Base-by-base conservation (phyloP, 23 tunicate species). In the Trididemnum clinides region DNA sequence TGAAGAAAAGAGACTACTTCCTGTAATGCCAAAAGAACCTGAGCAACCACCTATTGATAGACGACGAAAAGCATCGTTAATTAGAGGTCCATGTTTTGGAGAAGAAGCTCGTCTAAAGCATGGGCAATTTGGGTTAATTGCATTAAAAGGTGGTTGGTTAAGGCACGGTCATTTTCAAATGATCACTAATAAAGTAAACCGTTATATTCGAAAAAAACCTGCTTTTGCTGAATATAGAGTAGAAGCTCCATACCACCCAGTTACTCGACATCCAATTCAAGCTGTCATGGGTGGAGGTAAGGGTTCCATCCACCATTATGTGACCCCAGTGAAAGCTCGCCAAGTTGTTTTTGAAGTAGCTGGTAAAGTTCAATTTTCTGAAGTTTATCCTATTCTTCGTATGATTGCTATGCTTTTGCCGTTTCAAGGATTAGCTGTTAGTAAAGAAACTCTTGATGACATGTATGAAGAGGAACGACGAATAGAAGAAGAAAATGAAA, bases 281-380 rank as follows among this genome's bases (percentile, higher is more conserved):
- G 99, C 99, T 72, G 96, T 91, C 12, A 91, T 91, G 96, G 99
- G 99, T 33, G 99, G 99, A 0, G 99, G 99, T 10, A 96, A 96
- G 44, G 99, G 99, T 25, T 82, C 89, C 74, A 91, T 96, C 64
- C 81, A 84, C 38, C 86, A 96, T 71, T 96, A 91, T 64, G 92
- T 90, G 28, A 87, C 99, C 20, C 99, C 97, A 23, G 93, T 96
- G 1, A 80, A 84, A 77, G 87, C 89, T 10, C 77, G 98, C 28
- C 93, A 90, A 84, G 88, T 96, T 0, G 70, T 96, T 0, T 38
- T 96, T 80, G 99, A 96, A 50, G 19, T 96, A n/a, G 94, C 82
- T 22, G 96, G 99, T 0, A 81, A 84, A 27, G 84, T 73, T 12
- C 78, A 87, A 25, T 96, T 91, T 80, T 77, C 34, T 32, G 90